Conservation (phyloP, 2,113 vertebrate species). For the Stictonetta naevosa region DNA sequence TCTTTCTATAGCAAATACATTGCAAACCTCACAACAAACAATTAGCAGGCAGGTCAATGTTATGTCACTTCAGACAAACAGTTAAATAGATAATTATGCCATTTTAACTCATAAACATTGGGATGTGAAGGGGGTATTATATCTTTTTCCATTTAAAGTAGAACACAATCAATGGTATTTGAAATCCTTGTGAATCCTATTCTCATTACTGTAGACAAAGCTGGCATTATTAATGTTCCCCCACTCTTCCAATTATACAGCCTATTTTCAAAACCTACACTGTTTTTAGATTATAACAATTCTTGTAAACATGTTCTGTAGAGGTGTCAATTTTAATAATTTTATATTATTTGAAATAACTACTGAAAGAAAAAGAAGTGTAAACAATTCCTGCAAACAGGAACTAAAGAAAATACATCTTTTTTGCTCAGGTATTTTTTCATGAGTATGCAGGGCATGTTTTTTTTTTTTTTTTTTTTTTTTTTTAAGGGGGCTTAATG, state of each 20-base stretch:
- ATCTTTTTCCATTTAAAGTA: background rate
- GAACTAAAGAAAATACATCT: background rate
- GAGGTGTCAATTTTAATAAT: background rate
- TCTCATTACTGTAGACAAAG: background rate
- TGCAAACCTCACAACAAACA: background rate
- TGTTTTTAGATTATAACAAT: background rate
- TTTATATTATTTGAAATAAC: background rate
- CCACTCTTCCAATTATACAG: background rate
- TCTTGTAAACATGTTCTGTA: background rate
- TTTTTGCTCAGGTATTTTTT: background rate
- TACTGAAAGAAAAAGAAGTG: background rate
- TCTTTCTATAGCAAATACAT: background rate
- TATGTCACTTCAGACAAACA: background rate
- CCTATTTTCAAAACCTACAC: background rate
- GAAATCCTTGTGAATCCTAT: background rate
- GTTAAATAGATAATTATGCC: background rate
- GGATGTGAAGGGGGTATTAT: accelerated
- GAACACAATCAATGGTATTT: background rate
- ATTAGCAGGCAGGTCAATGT: background rate
- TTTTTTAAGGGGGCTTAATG: background rate
- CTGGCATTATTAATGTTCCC: background rate
- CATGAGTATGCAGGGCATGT: background rate
- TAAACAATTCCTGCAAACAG: background rate
- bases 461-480: background rate
- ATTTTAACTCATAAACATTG: background rate